Percentiles rank a stretch among this genome's conserved stretches.
Evolutionary conservation across 2,797 vertebrate genomes (phyloP).

Genomic region (Sciurus vulgaris): DNA sequence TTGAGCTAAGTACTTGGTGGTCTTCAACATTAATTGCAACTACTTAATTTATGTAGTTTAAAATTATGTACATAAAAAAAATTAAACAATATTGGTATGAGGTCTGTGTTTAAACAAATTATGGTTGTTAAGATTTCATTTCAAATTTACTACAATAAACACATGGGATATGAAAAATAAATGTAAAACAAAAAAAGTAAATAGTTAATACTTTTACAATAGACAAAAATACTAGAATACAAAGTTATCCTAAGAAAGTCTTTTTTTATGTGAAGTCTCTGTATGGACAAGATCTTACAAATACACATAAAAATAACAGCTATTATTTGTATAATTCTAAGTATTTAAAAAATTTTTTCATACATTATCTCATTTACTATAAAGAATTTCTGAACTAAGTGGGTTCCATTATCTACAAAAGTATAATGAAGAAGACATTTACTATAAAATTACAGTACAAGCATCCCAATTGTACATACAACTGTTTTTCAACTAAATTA

Average conservation of each 20-base stretch:
- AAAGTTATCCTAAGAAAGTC: slow-evolving; percentile 82
- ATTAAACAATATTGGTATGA: slow-evolving; percentile 65
- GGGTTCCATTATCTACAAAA: slow-evolving; percentile 77
- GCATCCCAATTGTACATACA: slow-evolving; percentile 69
- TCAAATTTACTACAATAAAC: slow-evolving; percentile 81
- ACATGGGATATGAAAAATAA: slow-evolving; percentile 80
- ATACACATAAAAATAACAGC: slow-evolving; percentile 73
- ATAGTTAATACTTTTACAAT: slow-evolving; percentile 76
- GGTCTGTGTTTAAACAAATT: slow-evolving; percentile 67
- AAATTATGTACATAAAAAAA: slow-evolving; percentile 69
- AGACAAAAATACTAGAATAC: slow-evolving; percentile 79
- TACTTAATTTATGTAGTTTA: slow-evolving; percentile 62
- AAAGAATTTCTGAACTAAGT: slow-evolving; percentile 74
- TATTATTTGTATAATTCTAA: slow-evolving; percentile 63
- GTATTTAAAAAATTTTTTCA: slow-evolving; percentile 68
- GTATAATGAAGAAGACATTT: slow-evolving; percentile 75
- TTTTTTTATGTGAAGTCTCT: slow-evolving; percentile 77
- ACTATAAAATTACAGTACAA: slow-evolving; percentile 60
- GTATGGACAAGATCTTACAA: slow-evolving; percentile 81
- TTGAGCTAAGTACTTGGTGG: slow-evolving; percentile 69
- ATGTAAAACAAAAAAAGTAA: slow-evolving; percentile 70
- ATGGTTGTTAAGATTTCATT: slow-evolving; percentile 68
- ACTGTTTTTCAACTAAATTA: slow-evolving; percentile 54
- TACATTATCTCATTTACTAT: slow-evolving; percentile 33
- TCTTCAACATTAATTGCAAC: slow-evolving; percentile 63